Percentiles rank a stretch among this genome's conserved stretches.
These are phyloP conservation scores for Rhopalosiphum padi DNA, from an alignment of 1,140 invertebrate species.

Conservation along the genomic window DNA sequence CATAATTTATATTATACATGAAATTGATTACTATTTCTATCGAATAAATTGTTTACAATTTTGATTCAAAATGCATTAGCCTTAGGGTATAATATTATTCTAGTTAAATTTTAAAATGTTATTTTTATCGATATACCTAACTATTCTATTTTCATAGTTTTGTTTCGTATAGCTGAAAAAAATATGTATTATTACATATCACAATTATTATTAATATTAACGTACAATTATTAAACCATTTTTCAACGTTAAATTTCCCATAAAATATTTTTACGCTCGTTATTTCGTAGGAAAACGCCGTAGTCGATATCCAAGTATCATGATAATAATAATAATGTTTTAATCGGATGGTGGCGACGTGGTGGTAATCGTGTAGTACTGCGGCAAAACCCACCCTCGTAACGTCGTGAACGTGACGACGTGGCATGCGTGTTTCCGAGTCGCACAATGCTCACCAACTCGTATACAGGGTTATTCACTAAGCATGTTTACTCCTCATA, in stretches of 20 bases:
- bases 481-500: background rate
- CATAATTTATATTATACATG: background rate
- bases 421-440: background rate
- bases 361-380: background rate
- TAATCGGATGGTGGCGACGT: background rate
- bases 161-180: background rate
- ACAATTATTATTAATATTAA: background rate
- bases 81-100: background rate
- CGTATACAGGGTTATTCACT: background rate
- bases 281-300: background rate
- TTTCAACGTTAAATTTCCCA: background rate
- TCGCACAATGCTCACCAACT: background rate
- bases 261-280: background rate
- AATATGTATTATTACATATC: background rate
- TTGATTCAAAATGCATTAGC: background rate
- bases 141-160: background rate
- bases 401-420: background rate
- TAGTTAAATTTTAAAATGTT: background rate
- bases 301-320: background rate
- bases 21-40: background rate
- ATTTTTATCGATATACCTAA: background rate
- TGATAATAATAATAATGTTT: background rate
- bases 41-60: background rate
- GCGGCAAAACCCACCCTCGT: constrained; percentile 18
- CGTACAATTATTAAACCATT: background rate